Evolutionary conservation across 2,888 invertebrate species (phyloP).

Genomic region (Leptopilina syphax): DNA sequence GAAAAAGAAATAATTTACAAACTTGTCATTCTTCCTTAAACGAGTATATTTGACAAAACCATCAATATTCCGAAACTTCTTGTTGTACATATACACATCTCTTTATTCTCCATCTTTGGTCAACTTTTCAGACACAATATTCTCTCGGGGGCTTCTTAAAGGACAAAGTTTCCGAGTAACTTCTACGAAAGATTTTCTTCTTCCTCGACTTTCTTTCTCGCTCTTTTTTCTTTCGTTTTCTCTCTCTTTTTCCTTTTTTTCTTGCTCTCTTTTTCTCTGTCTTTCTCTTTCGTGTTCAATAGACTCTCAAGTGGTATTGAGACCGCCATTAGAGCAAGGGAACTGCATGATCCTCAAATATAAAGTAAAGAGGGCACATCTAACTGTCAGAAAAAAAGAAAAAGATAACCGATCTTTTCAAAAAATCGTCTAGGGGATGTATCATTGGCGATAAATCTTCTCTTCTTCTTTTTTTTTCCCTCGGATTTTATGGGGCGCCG

Average conservation of each 20-base stretch:
- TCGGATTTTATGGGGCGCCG: slow-evolving; percentile 44
- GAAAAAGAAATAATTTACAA: neutral
- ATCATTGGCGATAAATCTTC: slow-evolving; percentile 63
- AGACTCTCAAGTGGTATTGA: slow-evolving; percentile 40
- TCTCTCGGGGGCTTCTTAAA: slow-evolving; percentile 7
- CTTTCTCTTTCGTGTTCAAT: neutral
- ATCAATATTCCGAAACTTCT: slow-evolving; percentile 1
- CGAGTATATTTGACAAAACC: neutral
- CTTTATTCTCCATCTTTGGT: neutral
- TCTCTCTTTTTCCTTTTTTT: too few species aligned
- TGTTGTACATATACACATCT: neutral
- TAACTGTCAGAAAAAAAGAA: slow-evolving; percentile 49
- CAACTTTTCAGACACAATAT: neutral
- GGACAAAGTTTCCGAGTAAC: slow-evolving; percentile 19
- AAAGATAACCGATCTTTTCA: slow-evolving; percentile 53
- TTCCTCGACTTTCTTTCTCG: too few species aligned
- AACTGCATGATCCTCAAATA: slow-evolving; percentile 4
- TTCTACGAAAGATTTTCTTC: slow-evolving; percentile 8
- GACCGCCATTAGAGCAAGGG: slow-evolving; percentile 49
- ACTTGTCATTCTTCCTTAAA: slow-evolving; percentile 4
- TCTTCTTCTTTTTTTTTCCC: slow-evolving; percentile 52
- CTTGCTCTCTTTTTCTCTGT: too few species aligned
- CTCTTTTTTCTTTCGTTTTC: too few species aligned
- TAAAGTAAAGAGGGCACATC: slow-evolving; percentile 24
- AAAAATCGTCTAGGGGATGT: slow-evolving; percentile 48